These are phyloP conservation scores for Salvelinus namaycush DNA, from an alignment of 2,113 vertebrate genomes.

Conservation along the genomic window DNA sequence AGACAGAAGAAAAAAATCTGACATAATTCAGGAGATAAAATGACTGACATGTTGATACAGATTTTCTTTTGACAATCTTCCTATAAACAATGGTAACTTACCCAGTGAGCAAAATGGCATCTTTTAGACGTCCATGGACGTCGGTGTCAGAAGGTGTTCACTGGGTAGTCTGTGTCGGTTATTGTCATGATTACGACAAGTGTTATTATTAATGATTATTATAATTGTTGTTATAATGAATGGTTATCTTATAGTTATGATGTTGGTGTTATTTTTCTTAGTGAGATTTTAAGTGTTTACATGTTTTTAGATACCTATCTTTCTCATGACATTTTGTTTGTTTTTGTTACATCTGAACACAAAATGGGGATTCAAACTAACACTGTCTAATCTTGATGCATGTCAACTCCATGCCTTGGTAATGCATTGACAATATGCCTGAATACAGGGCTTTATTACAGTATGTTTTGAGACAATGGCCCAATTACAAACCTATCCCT, in stretches of 20 bases:
- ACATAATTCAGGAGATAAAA: background rate
- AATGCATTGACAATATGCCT: slow-evolving; percentile 65
- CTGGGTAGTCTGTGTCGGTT: slow-evolving; percentile 65
- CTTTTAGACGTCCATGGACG: too few relatives aligned
- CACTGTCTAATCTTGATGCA: slow-evolving; percentile 63
- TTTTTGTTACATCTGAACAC: slow-evolving; percentile 61
- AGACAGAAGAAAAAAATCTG: background rate
- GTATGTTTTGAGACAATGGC: slow-evolving; percentile 34
- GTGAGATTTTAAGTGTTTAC: slow-evolving; percentile 77
- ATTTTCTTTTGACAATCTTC: slow-evolving; percentile 77
- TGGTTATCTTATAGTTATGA: slow-evolving; percentile 75
- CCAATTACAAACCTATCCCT: slow-evolving; percentile 59
- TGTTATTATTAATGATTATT: slow-evolving; percentile 81
- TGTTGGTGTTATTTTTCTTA: slow-evolving; percentile 79
- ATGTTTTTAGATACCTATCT: slow-evolving; percentile 78
- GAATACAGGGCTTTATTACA: slow-evolving; percentile 54
- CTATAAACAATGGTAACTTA: slow-evolving; percentile 75
- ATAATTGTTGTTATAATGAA: slow-evolving; percentile 81
- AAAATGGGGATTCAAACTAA: slow-evolving; percentile 53
- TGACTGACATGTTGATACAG: slow-evolving; percentile 45
- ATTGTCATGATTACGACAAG: slow-evolving; percentile 80
- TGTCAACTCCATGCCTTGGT: slow-evolving; percentile 65
- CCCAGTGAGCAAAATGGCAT: too few relatives aligned
- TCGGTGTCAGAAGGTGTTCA: too few relatives aligned
- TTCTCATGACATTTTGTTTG: slow-evolving; percentile 67